Conservation (phyloP, 2,797 vertebrate species). For the Hoplostethus atlanticus region DNA sequence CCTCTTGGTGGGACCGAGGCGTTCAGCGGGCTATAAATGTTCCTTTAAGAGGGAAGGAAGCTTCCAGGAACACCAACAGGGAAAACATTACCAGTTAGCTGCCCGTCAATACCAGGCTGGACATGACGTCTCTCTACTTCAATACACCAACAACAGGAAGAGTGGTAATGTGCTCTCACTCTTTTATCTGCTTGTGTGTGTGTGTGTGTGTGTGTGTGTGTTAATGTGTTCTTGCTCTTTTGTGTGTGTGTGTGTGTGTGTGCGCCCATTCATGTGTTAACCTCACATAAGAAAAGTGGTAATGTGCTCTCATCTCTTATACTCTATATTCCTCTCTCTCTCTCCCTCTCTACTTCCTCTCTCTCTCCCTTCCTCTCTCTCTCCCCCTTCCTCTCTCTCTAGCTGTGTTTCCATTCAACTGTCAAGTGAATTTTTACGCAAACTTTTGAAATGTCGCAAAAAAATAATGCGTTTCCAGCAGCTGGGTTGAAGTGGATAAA, state of each 20-base stretch:
- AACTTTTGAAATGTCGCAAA: too few relatives aligned
- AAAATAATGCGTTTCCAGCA: too few relatives aligned
- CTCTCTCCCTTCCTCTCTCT: background rate
- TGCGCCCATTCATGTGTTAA: conserved; percentile 2
- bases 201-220: background rate
- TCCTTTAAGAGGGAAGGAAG: conserved; percentile 24
- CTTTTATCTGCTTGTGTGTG: background rate
- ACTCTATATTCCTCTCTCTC: too few relatives aligned
- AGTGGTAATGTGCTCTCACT: background rate
- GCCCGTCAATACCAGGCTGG: conserved; percentile 47
- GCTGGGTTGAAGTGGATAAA: too few relatives aligned
- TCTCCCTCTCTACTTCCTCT: too few relatives aligned
- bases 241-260: conserved; percentile 10
- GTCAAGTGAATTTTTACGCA: background rate
- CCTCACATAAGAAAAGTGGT: background rate
- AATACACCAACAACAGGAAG: conserved; percentile 47
- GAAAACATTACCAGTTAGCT: conserved; percentile 53
- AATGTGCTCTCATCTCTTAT: background rate
- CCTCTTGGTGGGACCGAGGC: too few relatives aligned
- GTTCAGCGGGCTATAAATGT: conserved; percentile 5
- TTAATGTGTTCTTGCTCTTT: too few relatives aligned
- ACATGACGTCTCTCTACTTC: conserved; percentile 9
- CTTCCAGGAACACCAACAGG: conserved; percentile 55
- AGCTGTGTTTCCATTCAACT: background rate
- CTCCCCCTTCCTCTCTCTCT: background rate